A percentile compares a stretch with the other conserved stretches of the same genome.
phyloP scores from a whole-genome alignment of 2,797 vertebrate species.

The Aythya fuligula region DNA sequence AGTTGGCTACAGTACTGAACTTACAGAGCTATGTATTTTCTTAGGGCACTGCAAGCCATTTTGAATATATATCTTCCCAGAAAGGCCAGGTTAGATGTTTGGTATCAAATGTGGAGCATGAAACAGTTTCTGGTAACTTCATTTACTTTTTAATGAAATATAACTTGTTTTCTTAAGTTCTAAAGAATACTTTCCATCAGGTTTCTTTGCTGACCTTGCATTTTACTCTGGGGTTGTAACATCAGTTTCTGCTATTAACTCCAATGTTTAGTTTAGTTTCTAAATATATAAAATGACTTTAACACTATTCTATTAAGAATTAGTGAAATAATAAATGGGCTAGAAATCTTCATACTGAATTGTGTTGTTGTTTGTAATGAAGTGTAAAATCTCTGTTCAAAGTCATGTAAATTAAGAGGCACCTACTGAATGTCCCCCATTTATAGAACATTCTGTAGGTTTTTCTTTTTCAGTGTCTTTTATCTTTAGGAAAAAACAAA shows the following conservation, averaged over 20 bases:
- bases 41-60: not conserved
- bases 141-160: not conserved
- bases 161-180: not conserved
- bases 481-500: constrained; percentile 11
- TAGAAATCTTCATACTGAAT: not conserved
- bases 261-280: constrained; percentile 34
- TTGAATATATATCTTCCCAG: not conserved
- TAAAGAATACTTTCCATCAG: constrained; percentile 12
- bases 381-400: constrained; percentile 20
- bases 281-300: constrained; percentile 13
- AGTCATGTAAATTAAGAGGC: constrained; percentile 4
- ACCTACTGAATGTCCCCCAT: not conserved
- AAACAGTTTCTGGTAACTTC: constrained; percentile 27
- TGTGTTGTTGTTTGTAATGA: not conserved
- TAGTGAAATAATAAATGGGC: not conserved
- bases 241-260: constrained; percentile 30
- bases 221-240: not conserved
- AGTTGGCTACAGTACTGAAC: not conserved
- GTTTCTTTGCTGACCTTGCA: constrained; percentile 36
- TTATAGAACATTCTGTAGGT: not conserved
- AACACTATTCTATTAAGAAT: not conserved
- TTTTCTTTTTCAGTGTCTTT: constrained; percentile 21
- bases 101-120: not conserved
- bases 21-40: not conserved
- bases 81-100: not conserved